phyloP scores from a whole-genome alignment of 2,888 invertebrate species.

The Nomada goodeniana region DNA sequence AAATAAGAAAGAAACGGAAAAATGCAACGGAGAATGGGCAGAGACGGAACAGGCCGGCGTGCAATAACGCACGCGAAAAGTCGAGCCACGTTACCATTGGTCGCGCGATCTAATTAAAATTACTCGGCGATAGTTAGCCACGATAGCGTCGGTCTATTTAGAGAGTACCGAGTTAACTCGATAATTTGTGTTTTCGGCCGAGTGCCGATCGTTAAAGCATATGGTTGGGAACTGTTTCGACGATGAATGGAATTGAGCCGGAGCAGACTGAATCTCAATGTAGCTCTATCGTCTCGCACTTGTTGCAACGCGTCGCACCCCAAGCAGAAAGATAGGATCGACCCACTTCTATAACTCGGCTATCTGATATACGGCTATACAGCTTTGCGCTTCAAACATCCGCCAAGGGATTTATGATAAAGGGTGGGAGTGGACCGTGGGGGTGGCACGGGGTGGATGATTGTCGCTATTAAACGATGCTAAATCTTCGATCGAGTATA shows the following conservation, averaged over 20 bases:
- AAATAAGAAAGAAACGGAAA: constrained; percentile 22
- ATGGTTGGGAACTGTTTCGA: constrained; percentile 71
- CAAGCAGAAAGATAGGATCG: constrained; percentile 74
- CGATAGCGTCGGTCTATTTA: constrained; percentile 60
- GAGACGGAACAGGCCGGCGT: background rate
- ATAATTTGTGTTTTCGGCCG: constrained; percentile 72
- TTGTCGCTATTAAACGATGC: constrained; percentile 47
- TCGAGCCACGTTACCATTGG: constrained; percentile 37
- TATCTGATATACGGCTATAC: constrained; percentile 68
- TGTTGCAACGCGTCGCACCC: constrained; percentile 74
- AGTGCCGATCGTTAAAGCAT: constrained; percentile 73
- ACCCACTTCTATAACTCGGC: constrained; percentile 75
- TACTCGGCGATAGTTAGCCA: constrained; percentile 63
- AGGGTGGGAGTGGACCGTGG: background rate
- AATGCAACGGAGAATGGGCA: background rate
- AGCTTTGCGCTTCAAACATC: constrained; percentile 60
- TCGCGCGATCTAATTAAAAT: constrained; percentile 69
- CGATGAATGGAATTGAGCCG: constrained; percentile 73
- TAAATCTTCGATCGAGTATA: constrained; percentile 53
- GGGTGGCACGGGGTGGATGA: constrained; percentile 32
- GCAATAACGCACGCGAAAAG: background rate
- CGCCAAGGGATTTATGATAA: constrained; percentile 72
- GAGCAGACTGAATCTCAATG: constrained; percentile 74
- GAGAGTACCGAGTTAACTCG: constrained; percentile 67
- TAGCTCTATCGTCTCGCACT: constrained; percentile 72